Evolutionary conservation across 2,113 vertebrate genomes (phyloP).

Genomic region (Eleginops maclovinus): DNA sequence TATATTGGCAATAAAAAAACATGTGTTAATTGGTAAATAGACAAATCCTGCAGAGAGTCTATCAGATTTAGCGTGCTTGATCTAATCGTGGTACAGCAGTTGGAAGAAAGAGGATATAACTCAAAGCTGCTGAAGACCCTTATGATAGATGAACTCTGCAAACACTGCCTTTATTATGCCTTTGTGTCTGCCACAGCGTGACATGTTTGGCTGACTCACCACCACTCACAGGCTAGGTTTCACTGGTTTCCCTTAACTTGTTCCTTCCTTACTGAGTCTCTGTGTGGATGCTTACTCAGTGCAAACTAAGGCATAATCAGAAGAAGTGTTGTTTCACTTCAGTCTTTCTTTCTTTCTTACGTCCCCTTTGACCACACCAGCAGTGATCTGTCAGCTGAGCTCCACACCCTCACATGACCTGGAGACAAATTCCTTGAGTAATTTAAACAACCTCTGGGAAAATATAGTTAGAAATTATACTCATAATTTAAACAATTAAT

Average conservation of each 20-base stretch:
- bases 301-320: not conserved
- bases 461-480: not conserved
- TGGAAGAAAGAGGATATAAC: not conserved
- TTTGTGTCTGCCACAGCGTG: not conserved
- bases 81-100: not conserved
- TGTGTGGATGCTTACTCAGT: not conserved
- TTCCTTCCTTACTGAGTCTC: not conserved
- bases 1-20: not conserved
- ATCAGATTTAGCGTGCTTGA: not conserved
- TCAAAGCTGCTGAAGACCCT: not conserved
- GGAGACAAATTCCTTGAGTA: slow-evolving; percentile 6
- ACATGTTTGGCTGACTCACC: slow-evolving; percentile 5
- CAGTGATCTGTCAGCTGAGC: slow-evolving; percentile 16
- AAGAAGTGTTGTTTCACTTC: slow-evolving; percentile 38
- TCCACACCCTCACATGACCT: not conserved
- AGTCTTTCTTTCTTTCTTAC: slow-evolving; percentile 15
- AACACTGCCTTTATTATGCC: not conserved
- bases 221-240: not conserved
- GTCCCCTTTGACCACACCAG: fast-evolving
- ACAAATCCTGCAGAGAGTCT: not conserved
- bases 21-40: no score
- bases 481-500: not conserved
- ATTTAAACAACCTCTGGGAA: not conserved
- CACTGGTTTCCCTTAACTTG: not conserved
- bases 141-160: not conserved